Evolutionary conservation across 64 coral and sea anemone genomes (phyloP).

Genomic region (Catalaphyllia jardinei): DNA sequence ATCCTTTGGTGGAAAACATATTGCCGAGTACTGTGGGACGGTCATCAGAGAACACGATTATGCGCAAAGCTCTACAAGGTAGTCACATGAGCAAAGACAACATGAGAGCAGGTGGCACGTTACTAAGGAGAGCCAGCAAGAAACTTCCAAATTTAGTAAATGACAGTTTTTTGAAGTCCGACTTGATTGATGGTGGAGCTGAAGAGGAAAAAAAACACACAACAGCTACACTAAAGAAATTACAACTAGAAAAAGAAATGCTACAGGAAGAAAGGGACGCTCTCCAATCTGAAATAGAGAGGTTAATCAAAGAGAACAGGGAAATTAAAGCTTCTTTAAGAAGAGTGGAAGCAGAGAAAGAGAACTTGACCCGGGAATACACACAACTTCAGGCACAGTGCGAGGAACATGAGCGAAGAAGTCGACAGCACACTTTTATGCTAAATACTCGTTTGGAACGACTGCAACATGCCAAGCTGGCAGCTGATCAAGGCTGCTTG

Average conservation of each 20-base stretch:
- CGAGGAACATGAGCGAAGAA: neutral
- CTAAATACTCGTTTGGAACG: constrained; percentile 24
- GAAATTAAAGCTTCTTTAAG: neutral
- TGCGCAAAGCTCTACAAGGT: neutral
- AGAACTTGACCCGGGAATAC: neutral
- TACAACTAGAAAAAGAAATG: neutral
- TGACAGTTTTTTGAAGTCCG: neutral
- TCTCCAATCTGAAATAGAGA: neutral
- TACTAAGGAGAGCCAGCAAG: neutral
- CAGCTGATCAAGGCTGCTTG: constrained; percentile 12
- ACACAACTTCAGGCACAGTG: neutral
- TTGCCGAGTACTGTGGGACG: neutral
- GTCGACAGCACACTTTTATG: neutral
- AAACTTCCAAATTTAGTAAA: neutral
- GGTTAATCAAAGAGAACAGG: neutral
- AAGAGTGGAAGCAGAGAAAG: neutral
- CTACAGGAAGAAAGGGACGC: neutral
- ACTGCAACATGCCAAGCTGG: constrained; percentile 14
- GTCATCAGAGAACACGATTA: neutral
- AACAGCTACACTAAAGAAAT: neutral
- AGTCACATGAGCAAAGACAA: neutral
- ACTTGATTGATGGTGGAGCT: neutral
- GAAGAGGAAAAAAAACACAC: neutral
- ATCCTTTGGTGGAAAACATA: neutral
- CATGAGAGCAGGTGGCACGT: too few relatives aligned